Conservation (phyloP, 2,888 invertebrate genomes). For the Macropis europaea region DNA sequence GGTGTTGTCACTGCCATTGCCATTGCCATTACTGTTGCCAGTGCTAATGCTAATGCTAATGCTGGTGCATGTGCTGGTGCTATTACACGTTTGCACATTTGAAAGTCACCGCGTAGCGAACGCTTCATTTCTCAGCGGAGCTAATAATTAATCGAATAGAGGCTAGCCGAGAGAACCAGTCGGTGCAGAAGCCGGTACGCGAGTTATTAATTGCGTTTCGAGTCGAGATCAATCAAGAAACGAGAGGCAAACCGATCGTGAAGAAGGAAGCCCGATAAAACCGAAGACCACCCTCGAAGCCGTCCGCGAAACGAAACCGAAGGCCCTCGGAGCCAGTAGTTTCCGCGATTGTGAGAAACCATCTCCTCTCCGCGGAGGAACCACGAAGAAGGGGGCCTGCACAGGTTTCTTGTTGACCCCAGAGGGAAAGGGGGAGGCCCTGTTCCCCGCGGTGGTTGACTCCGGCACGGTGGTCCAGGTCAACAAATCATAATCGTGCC, state of each 20-base stretch:
- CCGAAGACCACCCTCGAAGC: slow-evolving; percentile 38
- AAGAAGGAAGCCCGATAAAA: neutral
- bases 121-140: no score
- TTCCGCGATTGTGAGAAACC: slow-evolving; percentile 50
- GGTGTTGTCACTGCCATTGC: no score
- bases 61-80: no score
- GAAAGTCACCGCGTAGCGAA: no score
- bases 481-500: slow-evolving; percentile 77
- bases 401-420: slow-evolving; percentile 31
- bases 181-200: neutral
- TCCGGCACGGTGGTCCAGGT: slow-evolving; percentile 74
- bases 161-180: neutral
- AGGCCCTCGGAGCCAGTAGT: slow-evolving; percentile 12
- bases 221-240: slow-evolving; percentile 30
- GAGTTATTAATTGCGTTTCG: slow-evolving; percentile 40
- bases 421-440: slow-evolving; percentile 1
- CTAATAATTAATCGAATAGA: no score
- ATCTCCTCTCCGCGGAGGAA: neutral
- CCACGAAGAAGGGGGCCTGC: neutral
- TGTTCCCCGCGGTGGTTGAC: slow-evolving; percentile 60
- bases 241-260: slow-evolving; percentile 2
- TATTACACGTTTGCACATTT: no score
- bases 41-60: no score
- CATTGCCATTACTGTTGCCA: no score
- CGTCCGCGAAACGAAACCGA: neutral